Evolutionary conservation across 2,113 vertebrate species (phyloP).

Genomic region (Eubucco bourcierii): DNA sequence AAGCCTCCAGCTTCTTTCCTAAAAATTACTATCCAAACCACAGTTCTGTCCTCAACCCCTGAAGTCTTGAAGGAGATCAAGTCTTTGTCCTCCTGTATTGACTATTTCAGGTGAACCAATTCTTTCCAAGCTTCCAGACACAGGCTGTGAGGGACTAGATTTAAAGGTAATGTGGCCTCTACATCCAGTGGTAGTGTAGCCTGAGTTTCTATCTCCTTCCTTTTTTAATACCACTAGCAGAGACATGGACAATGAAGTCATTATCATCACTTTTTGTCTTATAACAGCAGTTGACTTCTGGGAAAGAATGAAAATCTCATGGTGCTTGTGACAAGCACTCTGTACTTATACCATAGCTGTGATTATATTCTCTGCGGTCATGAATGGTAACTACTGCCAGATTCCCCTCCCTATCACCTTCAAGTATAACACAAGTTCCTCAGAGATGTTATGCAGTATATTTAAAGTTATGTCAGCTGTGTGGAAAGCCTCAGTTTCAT

Average conservation of each 20-base stretch:
- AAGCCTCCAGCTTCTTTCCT: not conserved
- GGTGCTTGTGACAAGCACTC: not conserved
- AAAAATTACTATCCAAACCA: not conserved
- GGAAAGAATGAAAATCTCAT: not conserved
- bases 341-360: not conserved
- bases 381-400: not conserved
- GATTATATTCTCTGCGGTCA: slow-evolving; percentile 23
- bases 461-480: slow-evolving; percentile 15
- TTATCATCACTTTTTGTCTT: not conserved
- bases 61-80: not conserved
- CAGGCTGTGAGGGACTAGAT: not conserved
- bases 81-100: not conserved
- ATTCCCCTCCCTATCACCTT: slow-evolving; percentile 6
- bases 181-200: not conserved
- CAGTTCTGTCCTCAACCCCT: not conserved
- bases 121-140: not conserved
- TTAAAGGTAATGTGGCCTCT: not conserved
- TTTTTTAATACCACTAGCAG: not conserved
- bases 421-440: not conserved
- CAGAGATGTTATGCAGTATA: not conserved
- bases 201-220: not conserved
- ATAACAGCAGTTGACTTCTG: not conserved
- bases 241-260: not conserved
- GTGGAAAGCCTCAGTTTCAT: not conserved
- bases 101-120: not conserved